phyloP scores from a whole-genome alignment of 2,113 vertebrate species.

The Cervus canadensis region DNA sequence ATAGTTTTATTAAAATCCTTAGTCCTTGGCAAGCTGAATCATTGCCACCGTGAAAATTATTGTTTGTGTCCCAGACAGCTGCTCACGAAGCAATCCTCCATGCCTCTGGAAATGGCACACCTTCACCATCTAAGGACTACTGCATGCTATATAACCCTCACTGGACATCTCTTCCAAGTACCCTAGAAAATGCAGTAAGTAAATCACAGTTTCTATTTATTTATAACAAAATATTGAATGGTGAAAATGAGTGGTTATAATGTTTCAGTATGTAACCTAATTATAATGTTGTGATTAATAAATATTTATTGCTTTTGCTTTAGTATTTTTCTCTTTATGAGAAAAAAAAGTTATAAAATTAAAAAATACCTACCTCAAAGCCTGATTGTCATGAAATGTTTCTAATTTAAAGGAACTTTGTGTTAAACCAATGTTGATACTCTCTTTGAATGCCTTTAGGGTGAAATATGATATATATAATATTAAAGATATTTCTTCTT shows the following conservation, averaged over 20 bases:
- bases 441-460: neutral
- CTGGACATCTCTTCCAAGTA: constrained; percentile 84
- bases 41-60: neutral
- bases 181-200: constrained; percentile 88
- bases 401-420: neutral
- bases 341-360: neutral
- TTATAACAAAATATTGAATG: neutral
- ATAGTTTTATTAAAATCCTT: constrained; percentile 25
- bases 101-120: constrained; percentile 72
- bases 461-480: neutral
- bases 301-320: neutral
- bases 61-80: constrained; percentile 78
- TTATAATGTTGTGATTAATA: neutral
- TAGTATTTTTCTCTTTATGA: neutral
- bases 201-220: neutral
- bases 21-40: neutral
- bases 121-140: constrained; percentile 81
- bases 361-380: neutral
- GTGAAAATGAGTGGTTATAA: neutral
- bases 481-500: constrained; percentile 26
- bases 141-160: constrained; percentile 88
- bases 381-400: neutral
- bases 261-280: neutral
- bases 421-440: neutral
- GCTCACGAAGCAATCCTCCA: constrained; percentile 89